phyloP scores from a whole-genome alignment of 2,888 invertebrate genomes.

The Protonemura montana region DNA sequence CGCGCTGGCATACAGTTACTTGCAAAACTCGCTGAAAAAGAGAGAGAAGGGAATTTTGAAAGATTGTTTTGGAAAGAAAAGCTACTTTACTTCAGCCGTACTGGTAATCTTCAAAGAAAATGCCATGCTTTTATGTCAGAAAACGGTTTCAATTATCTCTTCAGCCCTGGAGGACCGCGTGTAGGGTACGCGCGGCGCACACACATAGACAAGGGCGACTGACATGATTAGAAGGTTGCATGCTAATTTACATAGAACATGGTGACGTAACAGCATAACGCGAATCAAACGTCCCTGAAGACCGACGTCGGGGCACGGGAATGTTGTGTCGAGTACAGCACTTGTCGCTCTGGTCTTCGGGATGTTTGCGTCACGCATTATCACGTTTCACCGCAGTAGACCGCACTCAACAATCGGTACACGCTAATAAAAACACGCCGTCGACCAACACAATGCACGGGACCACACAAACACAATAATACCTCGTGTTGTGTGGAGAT shows the following conservation, averaged over 20 bases:
- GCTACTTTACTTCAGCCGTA: neutral
- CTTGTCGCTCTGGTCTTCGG: neutral
- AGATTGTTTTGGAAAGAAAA: neutral
- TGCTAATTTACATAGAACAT: neutral
- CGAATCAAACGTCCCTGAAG: neutral
- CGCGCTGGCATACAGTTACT: neutral
- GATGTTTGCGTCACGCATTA: neutral
- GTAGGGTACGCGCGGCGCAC: neutral
- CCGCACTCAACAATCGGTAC: neutral
- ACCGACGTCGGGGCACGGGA: neutral
- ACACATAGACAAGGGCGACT: neutral
- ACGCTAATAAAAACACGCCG: neutral
- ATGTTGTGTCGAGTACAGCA: neutral
- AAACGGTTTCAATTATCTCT: neutral
- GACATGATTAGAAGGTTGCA: neutral
- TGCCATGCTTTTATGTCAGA: neutral
- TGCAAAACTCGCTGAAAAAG: neutral
- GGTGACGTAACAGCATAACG: neutral
- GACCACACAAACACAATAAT: neutral
- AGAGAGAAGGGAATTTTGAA: neutral
- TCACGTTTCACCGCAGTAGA: neutral
- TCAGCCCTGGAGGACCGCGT: neutral
- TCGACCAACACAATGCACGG: neutral
- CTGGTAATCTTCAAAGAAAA: neutral
- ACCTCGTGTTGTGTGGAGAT: neutral